Evolutionary conservation across 2,888 invertebrate species (phyloP).

Genomic region (Biston betularia): DNA sequence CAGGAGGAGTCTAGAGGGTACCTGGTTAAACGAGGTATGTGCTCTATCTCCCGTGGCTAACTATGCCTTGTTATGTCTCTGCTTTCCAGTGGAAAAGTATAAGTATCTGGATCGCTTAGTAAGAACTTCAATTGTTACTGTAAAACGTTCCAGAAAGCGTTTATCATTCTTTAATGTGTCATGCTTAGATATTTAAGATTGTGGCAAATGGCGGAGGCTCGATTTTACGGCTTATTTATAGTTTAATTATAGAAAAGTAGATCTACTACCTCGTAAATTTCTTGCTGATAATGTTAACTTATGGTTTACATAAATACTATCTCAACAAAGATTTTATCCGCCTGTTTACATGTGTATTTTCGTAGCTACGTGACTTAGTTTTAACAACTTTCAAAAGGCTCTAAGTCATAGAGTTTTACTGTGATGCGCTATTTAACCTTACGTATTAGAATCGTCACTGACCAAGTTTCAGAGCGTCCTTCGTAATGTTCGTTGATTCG

Average conservation of each 20-base stretch:
- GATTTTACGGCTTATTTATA: slow-evolving; percentile 55
- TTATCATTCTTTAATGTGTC: slow-evolving; percentile 38
- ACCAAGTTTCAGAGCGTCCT: no score
- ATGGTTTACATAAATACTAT: slow-evolving; percentile 15
- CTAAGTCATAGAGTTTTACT: no score
- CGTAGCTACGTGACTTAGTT: background rate
- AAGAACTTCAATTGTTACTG: slow-evolving; percentile 5
- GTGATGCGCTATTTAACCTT: no score
- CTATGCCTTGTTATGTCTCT: background rate
- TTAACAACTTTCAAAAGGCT: background rate
- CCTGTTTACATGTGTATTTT: background rate
- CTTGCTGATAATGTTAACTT: slow-evolving; percentile 18
- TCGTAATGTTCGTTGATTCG: no score
- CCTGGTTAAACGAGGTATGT: no score
- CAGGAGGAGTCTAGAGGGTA: no score
- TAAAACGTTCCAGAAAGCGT: slow-evolving; percentile 23
- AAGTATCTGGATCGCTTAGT: background rate
- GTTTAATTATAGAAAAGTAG: slow-evolving; percentile 54
- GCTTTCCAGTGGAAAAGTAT: background rate
- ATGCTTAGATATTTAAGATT: slow-evolving; percentile 47
- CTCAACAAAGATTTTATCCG: background rate
- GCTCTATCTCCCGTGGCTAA: no score
- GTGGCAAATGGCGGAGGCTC: slow-evolving; percentile 31
- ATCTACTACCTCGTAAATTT: slow-evolving; percentile 25
- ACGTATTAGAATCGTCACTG: no score